phyloP scores from a whole-genome alignment of 2,797 vertebrate genomes.

The Craterocephalus amniculus region DNA sequence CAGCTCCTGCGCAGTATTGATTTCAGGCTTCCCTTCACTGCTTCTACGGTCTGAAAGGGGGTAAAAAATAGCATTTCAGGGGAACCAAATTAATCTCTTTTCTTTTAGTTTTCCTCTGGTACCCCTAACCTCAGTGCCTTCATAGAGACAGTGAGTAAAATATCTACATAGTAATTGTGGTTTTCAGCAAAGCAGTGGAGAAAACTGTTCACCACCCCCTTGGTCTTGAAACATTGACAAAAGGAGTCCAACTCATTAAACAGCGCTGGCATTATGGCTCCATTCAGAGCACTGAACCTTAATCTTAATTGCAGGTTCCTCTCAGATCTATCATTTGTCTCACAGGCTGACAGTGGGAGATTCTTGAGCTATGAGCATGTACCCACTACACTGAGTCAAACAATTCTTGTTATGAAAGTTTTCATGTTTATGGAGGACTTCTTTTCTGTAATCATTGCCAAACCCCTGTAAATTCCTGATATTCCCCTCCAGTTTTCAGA shows the following conservation, averaged over 20 bases:
- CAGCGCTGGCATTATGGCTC: slow-evolving; percentile 65
- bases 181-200: slow-evolving; percentile 57
- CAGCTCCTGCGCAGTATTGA: slow-evolving; percentile 67
- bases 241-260: slow-evolving; percentile 44
- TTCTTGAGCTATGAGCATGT: slow-evolving; percentile 69
- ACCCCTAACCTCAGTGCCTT: slow-evolving; percentile 5
- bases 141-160: slow-evolving; percentile 54
- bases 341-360: slow-evolving; percentile 66
- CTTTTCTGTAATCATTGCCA: slow-evolving; percentile 59
- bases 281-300: slow-evolving; percentile 58
- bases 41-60: slow-evolving; percentile 31
- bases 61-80: slow-evolving; percentile 51
- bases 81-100: slow-evolving; percentile 54
- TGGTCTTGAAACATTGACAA: slow-evolving; percentile 70
- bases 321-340: slow-evolving; percentile 74
- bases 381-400: slow-evolving; percentile 66
- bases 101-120: slow-evolving; percentile 21
- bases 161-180: slow-evolving; percentile 68
- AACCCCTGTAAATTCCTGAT: slow-evolving; percentile 36
- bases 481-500: slow-evolving; percentile 43
- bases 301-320: slow-evolving; percentile 78
- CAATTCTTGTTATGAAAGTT: slow-evolving; percentile 57
- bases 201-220: slow-evolving; percentile 31
- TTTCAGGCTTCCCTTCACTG: slow-evolving; percentile 56
- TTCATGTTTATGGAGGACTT: slow-evolving; percentile 52